Percentiles rank a stretch among this genome's conserved stretches.
phyloP scores from a whole-genome alignment of 2,797 vertebrate genomes.

The Eospalax fontanierii region DNA sequence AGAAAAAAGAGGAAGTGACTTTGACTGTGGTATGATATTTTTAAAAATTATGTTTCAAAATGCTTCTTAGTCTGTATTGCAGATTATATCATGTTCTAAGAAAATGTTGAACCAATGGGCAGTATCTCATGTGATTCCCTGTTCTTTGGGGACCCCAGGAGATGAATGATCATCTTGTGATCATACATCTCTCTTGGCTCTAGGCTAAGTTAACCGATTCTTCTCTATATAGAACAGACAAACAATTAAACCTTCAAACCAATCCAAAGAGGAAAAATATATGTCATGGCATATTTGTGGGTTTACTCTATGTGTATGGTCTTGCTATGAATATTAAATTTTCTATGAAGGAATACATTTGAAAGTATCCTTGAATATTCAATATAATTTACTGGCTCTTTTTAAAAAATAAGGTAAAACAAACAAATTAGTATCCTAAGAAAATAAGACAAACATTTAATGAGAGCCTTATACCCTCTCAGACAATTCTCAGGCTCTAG shows the following conservation, averaged over 20 bases:
- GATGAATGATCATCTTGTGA: background rate
- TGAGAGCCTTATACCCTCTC: background rate
- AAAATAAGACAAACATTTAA: background rate
- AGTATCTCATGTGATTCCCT: background rate
- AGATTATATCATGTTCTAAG: background rate
- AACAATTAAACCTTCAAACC: background rate
- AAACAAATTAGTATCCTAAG: background rate
- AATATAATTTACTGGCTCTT: constrained; percentile 48
- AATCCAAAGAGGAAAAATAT: background rate
- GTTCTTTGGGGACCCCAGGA: constrained; percentile 17
- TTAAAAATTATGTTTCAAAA: constrained; percentile 38
- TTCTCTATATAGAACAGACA: background rate
- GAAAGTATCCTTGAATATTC: constrained; percentile 31
- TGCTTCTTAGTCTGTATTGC: background rate
- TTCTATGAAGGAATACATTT: constrained; percentile 52
- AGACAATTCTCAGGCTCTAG: background rate
- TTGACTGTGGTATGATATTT: background rate
- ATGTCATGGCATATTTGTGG: background rate
- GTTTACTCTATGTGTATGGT: constrained; percentile 2
- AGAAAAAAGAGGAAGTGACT: background rate
- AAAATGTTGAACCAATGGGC: constrained; percentile 11
- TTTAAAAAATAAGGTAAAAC: background rate
- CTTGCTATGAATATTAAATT: background rate
- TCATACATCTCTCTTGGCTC: background rate
- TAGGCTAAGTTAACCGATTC: background rate